These are phyloP conservation scores for Plestiodon gilberti DNA, from an alignment of 2,113 vertebrate species.

Conservation along the genomic window DNA sequence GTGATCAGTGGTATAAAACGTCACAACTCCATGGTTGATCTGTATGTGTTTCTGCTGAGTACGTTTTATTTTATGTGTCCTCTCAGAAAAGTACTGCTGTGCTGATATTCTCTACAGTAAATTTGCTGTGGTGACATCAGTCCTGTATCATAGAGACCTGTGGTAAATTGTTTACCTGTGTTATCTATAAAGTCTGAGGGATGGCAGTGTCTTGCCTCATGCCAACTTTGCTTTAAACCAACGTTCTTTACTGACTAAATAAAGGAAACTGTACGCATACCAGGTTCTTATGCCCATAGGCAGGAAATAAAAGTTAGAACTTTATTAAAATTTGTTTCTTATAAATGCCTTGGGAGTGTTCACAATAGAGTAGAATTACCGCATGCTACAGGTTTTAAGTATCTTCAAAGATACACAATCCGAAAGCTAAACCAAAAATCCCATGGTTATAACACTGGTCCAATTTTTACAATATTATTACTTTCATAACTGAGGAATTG, in stretches of 20 bases:
- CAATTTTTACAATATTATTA: neutral
- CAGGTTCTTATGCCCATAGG: neutral
- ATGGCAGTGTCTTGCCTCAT: too few species aligned
- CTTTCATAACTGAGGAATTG: neutral
- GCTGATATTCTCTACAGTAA: neutral
- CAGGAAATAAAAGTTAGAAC: neutral
- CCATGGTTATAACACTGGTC: neutral
- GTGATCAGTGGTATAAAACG: too few species aligned
- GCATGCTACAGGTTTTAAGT: neutral
- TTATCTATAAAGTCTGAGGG: neutral
- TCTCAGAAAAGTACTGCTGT: neutral
- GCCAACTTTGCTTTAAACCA: neutral
- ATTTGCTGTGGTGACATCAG: neutral
- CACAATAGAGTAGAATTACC: neutral
- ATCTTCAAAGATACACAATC: neutral
- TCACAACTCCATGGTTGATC: neutral
- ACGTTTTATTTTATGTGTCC: neutral
- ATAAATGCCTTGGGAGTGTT: neutral
- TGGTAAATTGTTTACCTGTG: neutral
- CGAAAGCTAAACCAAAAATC: neutral
- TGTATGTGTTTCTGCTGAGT: neutral
- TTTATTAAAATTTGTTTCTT: neutral
- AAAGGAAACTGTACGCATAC: neutral
- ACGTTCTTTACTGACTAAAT: neutral
- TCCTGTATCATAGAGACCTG: neutral